Evolutionary conservation across 2,797 vertebrate genomes (phyloP).

Genomic region (Gambusia yucatana): DNA sequence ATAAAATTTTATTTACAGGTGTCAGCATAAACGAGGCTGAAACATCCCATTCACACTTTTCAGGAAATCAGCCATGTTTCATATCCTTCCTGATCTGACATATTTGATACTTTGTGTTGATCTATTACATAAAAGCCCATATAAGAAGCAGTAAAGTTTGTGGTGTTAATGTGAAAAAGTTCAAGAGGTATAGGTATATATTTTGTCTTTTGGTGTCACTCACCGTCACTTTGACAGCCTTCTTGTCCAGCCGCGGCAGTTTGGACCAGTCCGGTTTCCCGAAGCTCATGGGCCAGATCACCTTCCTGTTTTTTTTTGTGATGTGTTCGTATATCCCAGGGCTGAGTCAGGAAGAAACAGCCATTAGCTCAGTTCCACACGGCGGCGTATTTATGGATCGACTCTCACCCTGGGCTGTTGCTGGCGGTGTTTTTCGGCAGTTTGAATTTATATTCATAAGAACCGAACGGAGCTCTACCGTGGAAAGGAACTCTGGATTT

Average conservation of each 20-base stretch:
- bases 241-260: slow-evolving; percentile 74
- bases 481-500: slow-evolving; percentile 50
- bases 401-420: slow-evolving; percentile 74
- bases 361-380: slow-evolving; percentile 12
- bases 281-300: slow-evolving; percentile 90
- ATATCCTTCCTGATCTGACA: neutral
- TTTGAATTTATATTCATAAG: slow-evolving; percentile 68
- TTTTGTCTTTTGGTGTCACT: slow-evolving; percentile 8
- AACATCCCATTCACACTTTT: neutral
- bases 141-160: neutral
- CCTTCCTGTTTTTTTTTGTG: slow-evolving; percentile 56
- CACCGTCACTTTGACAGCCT: slow-evolving; percentile 82
- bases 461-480: slow-evolving; percentile 76
- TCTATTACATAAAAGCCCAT: neutral
- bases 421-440: neutral
- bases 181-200: neutral
- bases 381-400: accelerated
- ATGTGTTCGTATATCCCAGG: slow-evolving; percentile 81
- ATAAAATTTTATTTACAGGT: neutral
- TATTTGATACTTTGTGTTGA: neutral
- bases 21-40: neutral
- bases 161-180: neutral
- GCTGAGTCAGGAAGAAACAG: slow-evolving; percentile 60
- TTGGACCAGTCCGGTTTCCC: slow-evolving; percentile 87
- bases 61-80: neutral